Evolutionary conservation across 2,113 vertebrate species (phyloP), one percentile per base, ranked within the genome.

Genomic region (Myiopsitta monachus): DNA sequence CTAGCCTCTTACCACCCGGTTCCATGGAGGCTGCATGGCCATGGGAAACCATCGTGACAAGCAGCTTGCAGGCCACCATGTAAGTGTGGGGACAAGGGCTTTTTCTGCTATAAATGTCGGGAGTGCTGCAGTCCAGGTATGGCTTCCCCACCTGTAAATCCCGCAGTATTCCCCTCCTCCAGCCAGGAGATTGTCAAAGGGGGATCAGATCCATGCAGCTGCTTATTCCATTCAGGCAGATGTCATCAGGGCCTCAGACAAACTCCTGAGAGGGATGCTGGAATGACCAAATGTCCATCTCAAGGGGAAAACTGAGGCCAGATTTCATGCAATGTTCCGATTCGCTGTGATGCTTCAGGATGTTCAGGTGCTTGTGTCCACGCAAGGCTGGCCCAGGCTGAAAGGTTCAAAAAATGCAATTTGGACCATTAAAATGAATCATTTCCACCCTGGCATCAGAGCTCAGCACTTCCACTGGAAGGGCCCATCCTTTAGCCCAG

Each of bases 401-500:
- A 15, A 17, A 54, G 14, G 36, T 30, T 74, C 44, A 74, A 36
- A 66, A 30, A 73, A 51, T 4, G 33, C 21, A 36, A 16, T 11
- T 67, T 24, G 52, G 18, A 47, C 14, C 23, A 41, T 10, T 24
- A 66, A 70, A 88, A 52, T 24, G 2, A 67, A 28, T 47, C 3
- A 62, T 70, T 66, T 57, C 9, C 24, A 61, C 6, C 22, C 28
- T 3, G 0, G 49, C 4, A 1, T 63, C 51, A 82, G 39, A 83
- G 31, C 28, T 54, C n/a, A 62, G 63, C 0, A 0, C 46, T 80
- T 55, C 44, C 30, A 27, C 0, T 0, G 49, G 51, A 61, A 54
- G 8, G 4, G 11, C 24, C 8, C 2, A 3, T 75, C 38, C 44
- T 33, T 93, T 72, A 47, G 27, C 36, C 28, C 33, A 0, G 0